Conservation (phyloP, 2,113 vertebrate species). For the Elgaria multicarinata region DNA sequence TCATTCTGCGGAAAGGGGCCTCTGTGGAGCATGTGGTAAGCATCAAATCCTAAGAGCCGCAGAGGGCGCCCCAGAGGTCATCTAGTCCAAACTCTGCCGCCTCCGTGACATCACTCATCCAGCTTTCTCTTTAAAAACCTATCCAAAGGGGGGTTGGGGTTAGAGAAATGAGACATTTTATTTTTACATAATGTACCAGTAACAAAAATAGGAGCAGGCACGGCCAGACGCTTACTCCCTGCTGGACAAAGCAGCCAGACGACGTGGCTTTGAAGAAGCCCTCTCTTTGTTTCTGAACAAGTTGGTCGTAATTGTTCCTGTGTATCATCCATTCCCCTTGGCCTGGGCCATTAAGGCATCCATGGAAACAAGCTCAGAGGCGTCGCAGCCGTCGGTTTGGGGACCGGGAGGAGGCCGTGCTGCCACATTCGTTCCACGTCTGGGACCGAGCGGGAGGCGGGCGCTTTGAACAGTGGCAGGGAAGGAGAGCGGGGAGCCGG, state of each 20-base stretch:
- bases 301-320: too few species aligned
- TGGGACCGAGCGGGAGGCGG: background rate
- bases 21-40: conserved; percentile 96
- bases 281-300: too few species aligned
- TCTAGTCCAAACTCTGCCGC: background rate
- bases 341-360: too few species aligned
- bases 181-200: too few species aligned
- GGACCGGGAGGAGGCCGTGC: background rate
- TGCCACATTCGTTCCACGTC: background rate
- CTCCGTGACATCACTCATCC: background rate
- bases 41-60: too few species aligned
- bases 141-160: background rate
- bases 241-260: background rate
- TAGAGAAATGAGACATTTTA: too few species aligned
- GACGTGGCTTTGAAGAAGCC: too few species aligned
- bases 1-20: conserved; percentile 95
- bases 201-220: too few species aligned
- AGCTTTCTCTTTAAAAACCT: background rate
- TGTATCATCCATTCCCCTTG: too few species aligned
- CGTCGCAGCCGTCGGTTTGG: background rate
- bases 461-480: background rate
- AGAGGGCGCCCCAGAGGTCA: background rate
- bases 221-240: too few species aligned
- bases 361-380: background rate
- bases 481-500: too few species aligned